A percentile compares a stretch with the other conserved stretches of the same genome.
These are phyloP conservation scores for Theretra japonica DNA, from an alignment of 2,888 invertebrate species.

Conservation along the genomic window DNA sequence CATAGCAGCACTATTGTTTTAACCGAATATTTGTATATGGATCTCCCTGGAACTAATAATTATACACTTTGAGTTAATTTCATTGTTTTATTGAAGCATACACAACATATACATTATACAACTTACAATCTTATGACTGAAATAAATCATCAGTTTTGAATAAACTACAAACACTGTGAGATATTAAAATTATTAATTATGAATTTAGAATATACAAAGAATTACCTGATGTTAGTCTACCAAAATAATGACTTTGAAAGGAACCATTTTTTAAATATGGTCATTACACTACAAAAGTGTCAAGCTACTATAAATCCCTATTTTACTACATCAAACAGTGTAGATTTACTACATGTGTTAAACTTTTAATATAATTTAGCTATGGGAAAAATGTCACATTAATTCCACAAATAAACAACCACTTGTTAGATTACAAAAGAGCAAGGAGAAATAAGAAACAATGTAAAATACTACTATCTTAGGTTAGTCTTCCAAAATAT, in stretches of 20 bases:
- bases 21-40: conserved; percentile 50
- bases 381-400: too few species aligned
- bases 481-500: conserved; percentile 91
- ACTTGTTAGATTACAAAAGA: too few species aligned
- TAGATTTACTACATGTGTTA: too few species aligned
- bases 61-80: conserved; percentile 57
- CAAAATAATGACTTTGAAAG: conserved; percentile 90
- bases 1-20: conserved; percentile 34
- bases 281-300: conserved; percentile 97
- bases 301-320: conserved; percentile 53
- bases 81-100: not conserved
- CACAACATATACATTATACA: not conserved
- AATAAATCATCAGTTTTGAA: not conserved
- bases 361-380: too few species aligned
- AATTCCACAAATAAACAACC: too few species aligned
- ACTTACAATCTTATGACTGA: not conserved
- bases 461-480: conserved; percentile 39
- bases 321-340: too few species aligned
- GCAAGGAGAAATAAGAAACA: too few species aligned
- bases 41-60: conserved; percentile 58
- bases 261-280: conserved; percentile 88
- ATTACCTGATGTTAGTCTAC: conserved; percentile 86
- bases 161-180: too few species aligned
- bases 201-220: too few species aligned
- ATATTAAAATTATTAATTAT: too few species aligned